Conservation (phyloP, 2,113 vertebrate genomes). For the Glareola pratincola region DNA sequence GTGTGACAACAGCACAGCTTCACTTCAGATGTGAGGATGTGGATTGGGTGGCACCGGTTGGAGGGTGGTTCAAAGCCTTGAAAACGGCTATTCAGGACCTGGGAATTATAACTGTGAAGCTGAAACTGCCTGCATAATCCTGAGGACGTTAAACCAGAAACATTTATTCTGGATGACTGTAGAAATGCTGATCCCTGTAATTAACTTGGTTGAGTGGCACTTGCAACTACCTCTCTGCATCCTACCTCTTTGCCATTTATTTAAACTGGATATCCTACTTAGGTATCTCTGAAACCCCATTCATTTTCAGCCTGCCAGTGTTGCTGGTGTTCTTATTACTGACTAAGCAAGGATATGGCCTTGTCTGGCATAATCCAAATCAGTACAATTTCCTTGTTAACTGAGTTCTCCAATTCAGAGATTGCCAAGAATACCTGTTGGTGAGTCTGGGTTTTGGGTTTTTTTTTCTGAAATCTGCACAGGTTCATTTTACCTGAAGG, state of each 20-base stretch:
- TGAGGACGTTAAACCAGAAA: not conserved
- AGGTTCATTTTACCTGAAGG: not conserved
- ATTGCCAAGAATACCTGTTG: not conserved
- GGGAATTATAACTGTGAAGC: not conserved
- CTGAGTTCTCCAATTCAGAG: not conserved
- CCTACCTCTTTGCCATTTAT: not conserved
- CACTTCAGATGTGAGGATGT: not conserved
- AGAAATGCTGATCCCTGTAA: not conserved
- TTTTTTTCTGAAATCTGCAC: not conserved
- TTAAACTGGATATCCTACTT: not conserved
- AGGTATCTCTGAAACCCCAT: not conserved
- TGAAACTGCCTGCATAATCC: not conserved
- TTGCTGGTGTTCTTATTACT: not conserved
- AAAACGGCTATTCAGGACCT: not conserved
- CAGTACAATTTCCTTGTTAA: not conserved
- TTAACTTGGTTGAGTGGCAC: not conserved
- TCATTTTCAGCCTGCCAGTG: not conserved
- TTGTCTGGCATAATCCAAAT: not conserved
- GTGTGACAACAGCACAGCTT: not conserved
- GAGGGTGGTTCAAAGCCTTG: not conserved
- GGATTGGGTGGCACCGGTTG: not conserved
- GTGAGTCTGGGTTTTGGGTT: accelerated
- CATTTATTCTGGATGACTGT: not conserved
- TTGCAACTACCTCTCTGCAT: not conserved
- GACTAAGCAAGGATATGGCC: not conserved